Percentiles rank a stretch among this genome's conserved stretches.
phyloP scores from a whole-genome alignment of 1,140 invertebrate genomes.

The Trachymyrmex cornetzi region DNA sequence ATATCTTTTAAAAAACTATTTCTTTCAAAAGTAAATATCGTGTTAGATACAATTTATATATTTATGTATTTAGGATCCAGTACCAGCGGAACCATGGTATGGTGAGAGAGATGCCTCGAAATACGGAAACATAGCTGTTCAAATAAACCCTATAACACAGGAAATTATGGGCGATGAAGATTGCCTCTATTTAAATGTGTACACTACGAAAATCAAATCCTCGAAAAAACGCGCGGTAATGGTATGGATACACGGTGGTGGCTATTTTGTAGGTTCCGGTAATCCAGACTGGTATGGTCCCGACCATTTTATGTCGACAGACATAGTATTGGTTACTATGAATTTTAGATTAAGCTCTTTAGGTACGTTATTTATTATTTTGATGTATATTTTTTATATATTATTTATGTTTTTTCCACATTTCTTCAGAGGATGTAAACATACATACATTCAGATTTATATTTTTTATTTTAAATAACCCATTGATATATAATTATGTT shows the following conservation, averaged over 20 bases:
- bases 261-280: conserved; percentile 86
- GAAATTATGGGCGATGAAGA: conserved; percentile 88
- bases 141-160: conserved; percentile 57
- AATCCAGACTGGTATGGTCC: conserved; percentile 81
- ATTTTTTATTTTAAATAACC: conserved; percentile 79
- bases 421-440: background rate
- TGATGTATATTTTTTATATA: background rate
- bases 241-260: conserved; percentile 89
- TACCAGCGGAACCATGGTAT: conserved; percentile 87
- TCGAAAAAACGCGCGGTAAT: conserved; percentile 81
- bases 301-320: conserved; percentile 86
- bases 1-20: background rate
- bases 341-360: conserved; percentile 88
- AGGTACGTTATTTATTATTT: conserved; percentile 79
- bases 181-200: conserved; percentile 95
- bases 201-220: conserved; percentile 87
- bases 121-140: conserved; percentile 87
- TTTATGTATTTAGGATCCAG: conserved; percentile 85
- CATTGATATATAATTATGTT: background rate
- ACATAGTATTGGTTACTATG: conserved; percentile 87
- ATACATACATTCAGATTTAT: background rate
- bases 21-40: too few relatives aligned
- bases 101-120: conserved; percentile 86
- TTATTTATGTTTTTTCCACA: background rate
- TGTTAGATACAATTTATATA: background rate